A percentile compares a stretch with the other conserved stretches of the same genome.
Conservation (phyloP, 2,113 vertebrate species). For the Apeltes quadracus region DNA sequence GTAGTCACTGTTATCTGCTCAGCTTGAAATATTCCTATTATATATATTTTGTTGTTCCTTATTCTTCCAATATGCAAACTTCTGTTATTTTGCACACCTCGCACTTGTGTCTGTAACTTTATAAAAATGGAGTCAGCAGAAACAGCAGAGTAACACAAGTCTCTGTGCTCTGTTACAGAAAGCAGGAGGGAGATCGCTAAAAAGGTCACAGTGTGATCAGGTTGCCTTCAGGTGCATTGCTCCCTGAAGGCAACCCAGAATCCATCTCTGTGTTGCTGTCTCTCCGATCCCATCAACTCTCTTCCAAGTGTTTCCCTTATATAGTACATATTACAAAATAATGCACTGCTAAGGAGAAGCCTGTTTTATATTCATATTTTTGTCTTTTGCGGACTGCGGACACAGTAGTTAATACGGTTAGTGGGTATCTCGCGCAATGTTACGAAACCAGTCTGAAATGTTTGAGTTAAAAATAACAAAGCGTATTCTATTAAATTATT, state of each 20-base stretch:
- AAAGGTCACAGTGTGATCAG: slow-evolving; percentile 46
- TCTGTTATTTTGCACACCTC: background rate
- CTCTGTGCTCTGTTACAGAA: slow-evolving; percentile 14
- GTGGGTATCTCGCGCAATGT: background rate
- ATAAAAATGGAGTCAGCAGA: background rate
- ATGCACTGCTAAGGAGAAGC: background rate
- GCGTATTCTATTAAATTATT: no score
- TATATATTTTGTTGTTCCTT: background rate
- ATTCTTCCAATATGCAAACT: background rate
- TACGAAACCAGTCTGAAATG: background rate
- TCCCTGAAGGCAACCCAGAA: slow-evolving; percentile 41
- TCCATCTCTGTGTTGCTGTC: slow-evolving; percentile 16
- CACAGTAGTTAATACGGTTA: background rate
- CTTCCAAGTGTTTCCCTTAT: background rate
- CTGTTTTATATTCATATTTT: background rate
- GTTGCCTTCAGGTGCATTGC: slow-evolving; percentile 29
- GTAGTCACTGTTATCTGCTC: background rate
- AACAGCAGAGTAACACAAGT: slow-evolving; percentile 1
- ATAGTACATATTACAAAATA: background rate
- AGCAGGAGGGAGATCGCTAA: slow-evolving; percentile 24
- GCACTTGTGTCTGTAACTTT: background rate
- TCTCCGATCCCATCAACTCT: slow-evolving; percentile 11
- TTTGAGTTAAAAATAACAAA: background rate
- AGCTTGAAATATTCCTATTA: background rate
- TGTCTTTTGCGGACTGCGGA: background rate